Evolutionary conservation across 2,113 vertebrate species (phyloP).

Genomic region (Sisor rabdophorus): DNA sequence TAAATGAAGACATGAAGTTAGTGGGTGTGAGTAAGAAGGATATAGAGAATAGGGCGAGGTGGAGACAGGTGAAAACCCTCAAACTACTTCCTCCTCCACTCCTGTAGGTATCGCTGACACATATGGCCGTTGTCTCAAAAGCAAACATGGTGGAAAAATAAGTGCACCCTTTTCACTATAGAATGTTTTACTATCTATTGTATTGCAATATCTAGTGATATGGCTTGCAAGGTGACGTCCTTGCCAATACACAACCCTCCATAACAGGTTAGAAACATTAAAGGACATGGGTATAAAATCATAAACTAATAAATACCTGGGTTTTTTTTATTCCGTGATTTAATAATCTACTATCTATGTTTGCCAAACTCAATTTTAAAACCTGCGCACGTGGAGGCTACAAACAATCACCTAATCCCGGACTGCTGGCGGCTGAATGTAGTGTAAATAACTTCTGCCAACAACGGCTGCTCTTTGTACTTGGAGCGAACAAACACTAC

Average conservation of each 20-base stretch:
- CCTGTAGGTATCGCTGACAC: no score
- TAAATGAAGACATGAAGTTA: no score
- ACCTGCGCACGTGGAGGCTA: not conserved
- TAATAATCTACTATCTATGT: not conserved
- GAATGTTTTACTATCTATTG: no score
- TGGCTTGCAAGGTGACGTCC: no score
- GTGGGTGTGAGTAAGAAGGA: no score
- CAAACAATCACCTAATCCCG: not conserved
- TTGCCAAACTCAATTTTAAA: not conserved
- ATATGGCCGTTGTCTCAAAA: no score
- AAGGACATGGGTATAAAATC: not conserved
- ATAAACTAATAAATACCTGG: not conserved
- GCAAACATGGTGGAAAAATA: no score
- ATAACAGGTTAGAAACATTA: not conserved
- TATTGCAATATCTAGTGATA: no score
- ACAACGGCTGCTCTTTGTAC: slow-evolving; percentile 10
- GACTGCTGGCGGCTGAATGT: slow-evolving; percentile 2
- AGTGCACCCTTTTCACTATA: no score
- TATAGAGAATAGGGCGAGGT: no score
- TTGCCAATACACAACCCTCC: not conserved
- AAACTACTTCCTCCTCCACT: no score
- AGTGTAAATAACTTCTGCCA: slow-evolving; percentile 14
- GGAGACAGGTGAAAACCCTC: no score
- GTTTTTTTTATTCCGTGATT: not conserved
- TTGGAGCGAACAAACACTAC: slow-evolving; percentile 4